These are phyloP conservation scores for Scatophagus argus DNA, from an alignment of 2,113 vertebrate species.

Conservation along the genomic window DNA sequence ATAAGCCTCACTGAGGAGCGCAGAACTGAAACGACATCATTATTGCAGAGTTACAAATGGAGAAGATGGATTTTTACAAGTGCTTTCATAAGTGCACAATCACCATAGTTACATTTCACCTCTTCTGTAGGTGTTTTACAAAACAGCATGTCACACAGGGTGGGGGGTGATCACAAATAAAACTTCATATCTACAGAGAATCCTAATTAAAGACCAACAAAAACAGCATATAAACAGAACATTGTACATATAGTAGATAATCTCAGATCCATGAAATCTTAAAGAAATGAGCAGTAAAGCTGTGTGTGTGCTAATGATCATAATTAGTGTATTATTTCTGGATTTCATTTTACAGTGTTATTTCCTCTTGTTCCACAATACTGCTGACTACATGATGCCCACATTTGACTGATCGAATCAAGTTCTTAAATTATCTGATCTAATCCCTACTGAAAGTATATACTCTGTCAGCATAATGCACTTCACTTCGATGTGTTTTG, in stretches of 20 bases:
- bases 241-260: not conserved
- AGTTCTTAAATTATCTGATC: too few relatives aligned
- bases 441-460: too few relatives aligned
- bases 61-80: slow-evolving; percentile 22
- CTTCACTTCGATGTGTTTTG: too few relatives aligned
- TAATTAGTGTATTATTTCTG: not conserved
- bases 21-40: slow-evolving; percentile 25
- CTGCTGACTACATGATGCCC: too few relatives aligned
- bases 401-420: not conserved
- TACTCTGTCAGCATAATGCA: too few relatives aligned
- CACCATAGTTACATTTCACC: slow-evolving; percentile 18
- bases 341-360: not conserved
- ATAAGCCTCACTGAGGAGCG: not conserved
- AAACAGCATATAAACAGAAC: not conserved
- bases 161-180: not conserved
- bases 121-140: slow-evolving; percentile 35
- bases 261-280: not conserved
- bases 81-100: slow-evolving; percentile 49
- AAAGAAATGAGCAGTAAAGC: not conserved
- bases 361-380: not conserved
- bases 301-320: not conserved
- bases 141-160: slow-evolving; percentile 21
- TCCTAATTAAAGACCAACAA: not conserved
- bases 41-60: slow-evolving; percentile 13
- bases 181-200: not conserved